Evolutionary conservation across 2,888 invertebrate species (phyloP), one percentile per base, ranked within the genome.

Genomic region (Theodoxus fluviatilis): DNA sequence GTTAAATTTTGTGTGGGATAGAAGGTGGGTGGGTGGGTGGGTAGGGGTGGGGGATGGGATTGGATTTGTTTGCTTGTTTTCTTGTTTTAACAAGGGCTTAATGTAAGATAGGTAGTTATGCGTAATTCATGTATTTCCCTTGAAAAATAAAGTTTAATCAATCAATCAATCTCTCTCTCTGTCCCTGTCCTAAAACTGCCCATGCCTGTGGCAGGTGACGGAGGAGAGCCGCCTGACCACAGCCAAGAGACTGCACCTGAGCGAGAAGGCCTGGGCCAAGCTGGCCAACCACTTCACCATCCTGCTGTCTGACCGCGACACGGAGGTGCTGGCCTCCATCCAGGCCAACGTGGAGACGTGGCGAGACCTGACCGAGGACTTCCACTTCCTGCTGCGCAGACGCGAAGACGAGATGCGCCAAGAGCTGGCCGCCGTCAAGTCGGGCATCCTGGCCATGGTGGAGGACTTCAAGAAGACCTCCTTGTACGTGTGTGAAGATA

Each of bases 191-290:
- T 3, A 12, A n/a, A 18, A 15, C 31, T 35, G 47, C 15, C 18
- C 22, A 43, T 40, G 1, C 25, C 35, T 33, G n/a, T 40, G 9
- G 0, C 67, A 86, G 86, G 86, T 86, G 22, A 85, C 85, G 52
- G 82, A 85, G 47, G 86, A 87, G 72, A 81, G 83, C 52, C 76
- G 81, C 47, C 76, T 87, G 37, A 83, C 79, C 59, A 85, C 86
- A 12, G 85, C 85, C 64, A 86, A 84, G 69, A 80, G 84, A 6
- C 75, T 87, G 52, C 85, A 85, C 73, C 79, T 86, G 33, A 79
- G 80, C 72, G 86, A 87, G 76, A 86, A 86, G 72, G 76, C 83
- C 9, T 87, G 87, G 87, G 81, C 80, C 18, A 85, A 86, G 73
- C 78, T 87, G 37, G 85, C 85, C 25, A 82, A 80, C 52, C 86